A percentile compares a stretch with the other conserved stretches of the same genome.
Evolutionary conservation across 1,140 invertebrate species (phyloP).

Genomic region (Dufourea novaeangliae): DNA sequence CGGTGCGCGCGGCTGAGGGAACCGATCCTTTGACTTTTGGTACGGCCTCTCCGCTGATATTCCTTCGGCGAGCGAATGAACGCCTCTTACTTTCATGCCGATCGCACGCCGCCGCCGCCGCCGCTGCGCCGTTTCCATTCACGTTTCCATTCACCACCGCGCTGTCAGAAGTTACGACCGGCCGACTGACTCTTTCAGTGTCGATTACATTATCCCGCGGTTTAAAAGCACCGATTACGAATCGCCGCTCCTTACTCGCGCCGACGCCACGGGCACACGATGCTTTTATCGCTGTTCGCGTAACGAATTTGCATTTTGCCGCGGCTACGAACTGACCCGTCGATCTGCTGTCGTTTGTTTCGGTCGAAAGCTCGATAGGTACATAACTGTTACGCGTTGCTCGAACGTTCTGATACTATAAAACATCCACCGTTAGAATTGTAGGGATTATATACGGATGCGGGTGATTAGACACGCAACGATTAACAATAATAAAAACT

Average conservation of each 20-base stretch:
- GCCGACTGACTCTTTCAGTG: slow-evolving; percentile 60
- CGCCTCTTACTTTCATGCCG: slow-evolving; percentile 73
- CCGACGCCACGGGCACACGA: neutral
- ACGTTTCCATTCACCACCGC: slow-evolving; percentile 72
- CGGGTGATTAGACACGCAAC: too few species aligned
- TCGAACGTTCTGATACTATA: too few species aligned
- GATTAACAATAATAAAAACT: too few species aligned
- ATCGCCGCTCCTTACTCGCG: slow-evolving; percentile 34
- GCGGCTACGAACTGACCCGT: neutral
- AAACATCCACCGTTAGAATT: too few species aligned
- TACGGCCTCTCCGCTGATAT: slow-evolving; percentile 45
- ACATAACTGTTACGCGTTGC: too few species aligned
- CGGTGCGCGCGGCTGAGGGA: neutral
- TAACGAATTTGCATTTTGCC: neutral
- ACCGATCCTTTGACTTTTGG: slow-evolving; percentile 62
- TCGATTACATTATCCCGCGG: slow-evolving; percentile 62
- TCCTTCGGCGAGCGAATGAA: slow-evolving; percentile 48
- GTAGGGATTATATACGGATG: too few species aligned
- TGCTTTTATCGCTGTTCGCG: neutral
- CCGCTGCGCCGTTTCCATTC: slow-evolving; percentile 63
- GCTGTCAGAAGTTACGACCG: slow-evolving; percentile 59
- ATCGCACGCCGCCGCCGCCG: slow-evolving; percentile 53
- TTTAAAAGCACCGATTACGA: slow-evolving; percentile 47
- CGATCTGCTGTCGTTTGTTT: too few species aligned
- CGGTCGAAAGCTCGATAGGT: too few species aligned